Base-by-base conservation (phyloP, 2,113 vertebrate genomes). In the Coregonus clupeaformis region DNA sequence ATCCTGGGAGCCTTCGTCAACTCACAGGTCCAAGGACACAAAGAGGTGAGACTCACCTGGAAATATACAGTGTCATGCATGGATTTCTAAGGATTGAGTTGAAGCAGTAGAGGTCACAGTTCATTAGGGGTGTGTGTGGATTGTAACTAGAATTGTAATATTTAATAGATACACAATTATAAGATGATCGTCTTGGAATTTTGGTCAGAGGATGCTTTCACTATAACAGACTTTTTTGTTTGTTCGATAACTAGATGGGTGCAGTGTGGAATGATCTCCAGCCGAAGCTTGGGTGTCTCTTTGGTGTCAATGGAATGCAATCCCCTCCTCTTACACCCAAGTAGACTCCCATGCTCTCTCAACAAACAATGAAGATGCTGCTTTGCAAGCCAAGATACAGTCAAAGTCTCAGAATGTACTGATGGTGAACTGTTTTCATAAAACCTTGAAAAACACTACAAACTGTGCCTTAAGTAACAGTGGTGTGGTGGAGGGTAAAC, bases 21-120 rank as follows among this genome's bases (percentile, higher is more conserved):
- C 91, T 98, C 98, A 2, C 98, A 99, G 92, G 96, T 98, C 86
- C 98, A 98, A 88, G 97, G 97, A 68, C 97, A 99, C 90, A 90
- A 91, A 88, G 98, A 99, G 96, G 98, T 97, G 78, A 91, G 93
- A 47, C 68, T 2, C 57, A 22, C 14, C 76, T 45, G 32, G 22
- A 11, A 18, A 66, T 66, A 30, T 32, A 66, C 12, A 13, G n/a
- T 27, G 22, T 64, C 22, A 66, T 32, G n/a, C 60, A 63, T 25
- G n/a, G 6, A 63, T 24, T 12, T 63, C 24, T 24, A 63, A 63
- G n/a, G 25, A 6, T 66, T 18, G 5, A 14, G 3, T 30, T 66
- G 25, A 6, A 1, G 64, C 25, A 27, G 64, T 16, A 20, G 49
- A 52, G 57, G 7, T 6, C 57, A 60, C n/a, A 60, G 2, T 60